Evolutionary conservation across 2,797 vertebrate species (phyloP), one percentile per base, ranked within the genome.

Genomic region (Sebastes aleutianus): DNA sequence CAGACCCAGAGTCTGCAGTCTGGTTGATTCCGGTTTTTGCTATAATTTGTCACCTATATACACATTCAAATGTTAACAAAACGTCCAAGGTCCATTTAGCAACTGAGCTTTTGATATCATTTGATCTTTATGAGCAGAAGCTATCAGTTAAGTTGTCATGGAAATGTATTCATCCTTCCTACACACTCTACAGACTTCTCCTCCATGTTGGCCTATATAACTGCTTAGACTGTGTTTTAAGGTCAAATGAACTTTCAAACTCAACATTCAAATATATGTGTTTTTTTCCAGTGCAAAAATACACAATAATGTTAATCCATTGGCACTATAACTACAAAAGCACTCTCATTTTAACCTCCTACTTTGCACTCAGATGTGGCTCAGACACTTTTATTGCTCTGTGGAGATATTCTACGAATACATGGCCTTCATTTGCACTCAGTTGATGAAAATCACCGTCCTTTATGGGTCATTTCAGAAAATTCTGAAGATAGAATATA

Each of bases 341-440:
- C n/a, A 9, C 2, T n/a, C n/a, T 14, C 14, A 43, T 74, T 66
- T 56, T 76, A 56, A 70, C 36, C 36, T 70, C 24, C 34, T 64
- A 62, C 63, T 85, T 67, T 81, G 27, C 71, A 72, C 39, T 34
- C 36, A 32, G 9, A 56, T 39, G 24, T 18, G 7, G 31, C 31
- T 78, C 58, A 67, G 57, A 61, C 24, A 34, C 56, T 59, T 72
- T 79, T 80, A 77, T 76, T 68, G 27, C 61, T 80, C 43, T 11
- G 1, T 32, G 56, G 70, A 84, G 26, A 78, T 66, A 57, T 16
- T 24, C 31, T 43, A 65, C 7, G 64, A 76, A 70, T 66, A 43
- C 43, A 22, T 26, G 31, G 31, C 50, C 39, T 65, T 87, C 50
- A 81, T 73, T 86, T 74, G 39, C 67, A 70, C 54, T 71, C 31